A percentile compares a stretch with the other conserved stretches of the same genome.
Conservation (phyloP, 2,113 vertebrate genomes). For the Rhodinocichla rosea region DNA sequence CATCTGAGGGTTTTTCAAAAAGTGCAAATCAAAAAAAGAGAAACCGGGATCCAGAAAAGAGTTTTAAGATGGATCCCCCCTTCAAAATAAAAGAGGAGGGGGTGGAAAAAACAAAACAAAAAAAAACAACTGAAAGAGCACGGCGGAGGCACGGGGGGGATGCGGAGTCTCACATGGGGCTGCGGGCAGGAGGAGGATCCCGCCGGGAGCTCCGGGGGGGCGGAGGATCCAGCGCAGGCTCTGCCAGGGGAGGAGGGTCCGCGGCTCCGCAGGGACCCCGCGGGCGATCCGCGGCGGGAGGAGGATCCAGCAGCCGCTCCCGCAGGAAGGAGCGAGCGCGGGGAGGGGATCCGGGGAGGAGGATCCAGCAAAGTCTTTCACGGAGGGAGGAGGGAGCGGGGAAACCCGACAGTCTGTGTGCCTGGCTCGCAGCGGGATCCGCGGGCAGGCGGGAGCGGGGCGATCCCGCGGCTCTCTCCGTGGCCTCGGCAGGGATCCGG, state of each 20-base stretch:
- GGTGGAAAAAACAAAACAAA: too few species aligned
- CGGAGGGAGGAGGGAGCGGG: not conserved
- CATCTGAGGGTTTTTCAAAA: constrained; percentile 50
- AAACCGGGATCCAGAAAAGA: not conserved
- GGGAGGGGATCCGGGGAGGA: constrained; percentile 49
- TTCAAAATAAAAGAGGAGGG: not conserved
- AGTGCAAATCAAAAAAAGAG: constrained; percentile 65
- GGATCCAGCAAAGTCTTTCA: constrained; percentile 33
- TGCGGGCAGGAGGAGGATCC: constrained; percentile 21
- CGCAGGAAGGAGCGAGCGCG: constrained; percentile 28
- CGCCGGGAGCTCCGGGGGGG: not conserved
- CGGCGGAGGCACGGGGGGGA: not conserved
- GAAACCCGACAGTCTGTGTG: not conserved
- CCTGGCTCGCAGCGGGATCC: not conserved
- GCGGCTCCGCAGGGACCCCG: constrained; percentile 22
- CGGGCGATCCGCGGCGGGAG: constrained; percentile 19
- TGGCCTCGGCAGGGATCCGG: not conserved
- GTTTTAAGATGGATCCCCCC: constrained; percentile 25
- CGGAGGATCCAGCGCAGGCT: constrained; percentile 13
- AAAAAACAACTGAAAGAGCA: not conserved
- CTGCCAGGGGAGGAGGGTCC: constrained; percentile 3
- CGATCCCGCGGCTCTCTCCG: not conserved
- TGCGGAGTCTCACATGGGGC: constrained; percentile 37
- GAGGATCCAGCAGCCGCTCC: constrained; percentile 35
- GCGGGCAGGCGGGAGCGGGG: not conserved